phyloP scores from a whole-genome alignment of 2,888 invertebrate species.

The Drosophila vallismaia region DNA sequence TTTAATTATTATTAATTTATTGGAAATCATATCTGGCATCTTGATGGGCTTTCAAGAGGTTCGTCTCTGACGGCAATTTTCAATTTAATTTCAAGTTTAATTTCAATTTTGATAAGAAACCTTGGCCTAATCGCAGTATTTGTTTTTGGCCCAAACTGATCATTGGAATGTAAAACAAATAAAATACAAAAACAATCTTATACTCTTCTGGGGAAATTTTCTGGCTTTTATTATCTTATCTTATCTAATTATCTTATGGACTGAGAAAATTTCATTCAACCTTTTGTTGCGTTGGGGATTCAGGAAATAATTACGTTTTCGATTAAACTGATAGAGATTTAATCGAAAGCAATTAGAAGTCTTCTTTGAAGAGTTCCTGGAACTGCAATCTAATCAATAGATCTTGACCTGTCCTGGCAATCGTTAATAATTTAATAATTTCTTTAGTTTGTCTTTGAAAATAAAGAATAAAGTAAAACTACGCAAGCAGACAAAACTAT shows the following conservation, averaged over 20 bases:
- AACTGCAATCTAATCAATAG: conserved; percentile 23
- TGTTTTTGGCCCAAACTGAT: background rate
- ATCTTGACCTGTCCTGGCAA: conserved; percentile 14
- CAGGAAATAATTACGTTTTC: background rate
- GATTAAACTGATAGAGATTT: background rate
- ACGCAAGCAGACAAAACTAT: background rate
- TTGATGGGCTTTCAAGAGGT: conserved; percentile 30
- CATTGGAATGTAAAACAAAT: background rate
- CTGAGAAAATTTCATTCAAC: conserved; percentile 4
- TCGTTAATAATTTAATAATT: background rate
- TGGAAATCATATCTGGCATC: conserved; percentile 20
- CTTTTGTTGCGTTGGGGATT: background rate
- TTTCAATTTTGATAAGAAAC: conserved; percentile 10
- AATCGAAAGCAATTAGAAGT: conserved; percentile 4
- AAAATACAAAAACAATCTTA: background rate
- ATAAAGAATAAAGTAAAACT: background rate
- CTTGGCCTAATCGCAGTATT: background rate
- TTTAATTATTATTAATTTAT: conserved; percentile 54
- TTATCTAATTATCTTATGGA: no score
- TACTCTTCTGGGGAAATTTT: background rate
- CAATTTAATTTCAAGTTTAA: conserved; percentile 13
- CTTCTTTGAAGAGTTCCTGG: conserved; percentile 18
- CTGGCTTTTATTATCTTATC: background rate
- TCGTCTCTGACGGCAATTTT: conserved; percentile 25
- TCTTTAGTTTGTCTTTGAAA: background rate